Evolutionary conservation across 2,113 vertebrate species (phyloP).

Genomic region (Podiceps cristatus): DNA sequence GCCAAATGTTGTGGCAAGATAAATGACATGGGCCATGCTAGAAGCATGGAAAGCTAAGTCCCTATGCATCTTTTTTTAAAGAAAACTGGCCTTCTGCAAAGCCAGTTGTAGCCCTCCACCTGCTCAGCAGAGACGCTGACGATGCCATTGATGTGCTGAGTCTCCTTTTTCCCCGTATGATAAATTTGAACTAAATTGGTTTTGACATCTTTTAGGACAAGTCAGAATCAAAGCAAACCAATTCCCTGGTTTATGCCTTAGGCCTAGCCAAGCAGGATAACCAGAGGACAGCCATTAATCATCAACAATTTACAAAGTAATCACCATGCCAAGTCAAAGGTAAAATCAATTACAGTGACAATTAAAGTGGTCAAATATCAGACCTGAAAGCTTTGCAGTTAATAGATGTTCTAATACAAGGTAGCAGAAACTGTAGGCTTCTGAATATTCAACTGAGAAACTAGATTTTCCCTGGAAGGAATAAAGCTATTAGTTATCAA

Average conservation of each 20-base stretch:
- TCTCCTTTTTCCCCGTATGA: neutral
- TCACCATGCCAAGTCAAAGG: conserved; percentile 63
- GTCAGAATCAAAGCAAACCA: conserved; percentile 39
- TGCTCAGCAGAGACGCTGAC: neutral
- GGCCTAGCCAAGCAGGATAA: conserved; percentile 38
- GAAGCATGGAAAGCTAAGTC: neutral
- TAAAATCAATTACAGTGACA: conserved; percentile 75
- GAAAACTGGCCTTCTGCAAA: neutral
- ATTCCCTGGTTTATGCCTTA: neutral
- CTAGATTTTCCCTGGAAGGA: neutral
- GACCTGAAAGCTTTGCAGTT: conserved; percentile 30
- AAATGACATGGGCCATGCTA: fast-evolving
- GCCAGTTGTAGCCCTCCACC: neutral
- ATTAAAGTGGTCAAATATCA: conserved; percentile 61
- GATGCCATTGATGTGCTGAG: neutral
- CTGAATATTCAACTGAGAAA: neutral
- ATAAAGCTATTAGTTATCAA: neutral
- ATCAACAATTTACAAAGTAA: conserved; percentile 68
- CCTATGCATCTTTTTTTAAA: neutral
- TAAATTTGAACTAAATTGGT: neutral
- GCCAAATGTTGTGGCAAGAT: neutral
- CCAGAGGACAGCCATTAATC: conserved; percentile 65
- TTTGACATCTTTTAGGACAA: conserved; percentile 49
- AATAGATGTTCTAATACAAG: neutral
- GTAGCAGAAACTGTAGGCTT: neutral